Base-by-base conservation (phyloP, 2,113 vertebrate species). In the Psammodynastes pulverulentus region DNA sequence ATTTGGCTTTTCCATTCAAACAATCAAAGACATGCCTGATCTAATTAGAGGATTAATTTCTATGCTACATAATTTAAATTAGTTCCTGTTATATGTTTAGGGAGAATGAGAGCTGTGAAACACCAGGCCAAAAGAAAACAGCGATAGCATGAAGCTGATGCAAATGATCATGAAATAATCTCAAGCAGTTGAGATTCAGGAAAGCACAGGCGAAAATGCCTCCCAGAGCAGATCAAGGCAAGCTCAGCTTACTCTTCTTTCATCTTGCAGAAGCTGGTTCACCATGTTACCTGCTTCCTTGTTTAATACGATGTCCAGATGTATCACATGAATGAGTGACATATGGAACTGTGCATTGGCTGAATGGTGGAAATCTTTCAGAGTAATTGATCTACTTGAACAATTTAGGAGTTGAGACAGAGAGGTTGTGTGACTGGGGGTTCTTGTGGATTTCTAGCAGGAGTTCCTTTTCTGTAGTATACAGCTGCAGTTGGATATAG, bases 41-140 rank as follows among this genome's bases (percentile, higher is more conserved):
- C 79, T 96, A 96, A 96, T 96, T 96, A 95, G 93, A 94, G 91
- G 93, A 93, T 96, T 95, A 95, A 95, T 96, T 95, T 96, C 92
- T 95, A 90, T 94, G 79, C 52, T 52, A 90, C 87, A 91, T 94
- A 91, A 95, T 91, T 94, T 89, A 89, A 92, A 62, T 86, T 94
- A 94, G 94, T 94, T 93, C 93, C 85, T 94, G 95, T 96, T 89
- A 93, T 91, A 53, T 53, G 90, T 95, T 91, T 0, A 0, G 87
- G 51, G 49, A 88, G 8, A 88, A 51, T 43, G 86, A 91, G 51
- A 62, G 5, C 48, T 94, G 72, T 90, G 87, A 93, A 95, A 46
- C 51, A 93, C 19, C 89, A 46, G 72, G 95, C 89, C 53, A 67
- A 84, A 43, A 94, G 49, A 39, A 92, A 94, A 58, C 94, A 94